A percentile compares a stretch with the other conserved stretches of the same genome.
phyloP scores from a whole-genome alignment of 2,113 vertebrate genomes.

The Xiphophorus maculatus region DNA sequence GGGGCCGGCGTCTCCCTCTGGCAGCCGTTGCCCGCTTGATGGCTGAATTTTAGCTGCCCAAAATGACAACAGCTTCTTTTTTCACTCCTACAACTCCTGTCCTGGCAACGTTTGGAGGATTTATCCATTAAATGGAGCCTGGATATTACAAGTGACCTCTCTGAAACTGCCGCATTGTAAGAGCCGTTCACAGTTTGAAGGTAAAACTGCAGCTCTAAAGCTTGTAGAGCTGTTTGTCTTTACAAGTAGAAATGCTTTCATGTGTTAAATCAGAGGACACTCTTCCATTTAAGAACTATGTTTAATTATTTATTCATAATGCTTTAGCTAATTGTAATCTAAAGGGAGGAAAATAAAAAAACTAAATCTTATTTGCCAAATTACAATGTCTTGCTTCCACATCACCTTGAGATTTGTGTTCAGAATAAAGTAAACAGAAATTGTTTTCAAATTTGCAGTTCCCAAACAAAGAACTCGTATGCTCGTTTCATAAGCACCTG shows the following conservation, averaged over 20 bases:
- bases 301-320: conserved; percentile 43
- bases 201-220: background rate
- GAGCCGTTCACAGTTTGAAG: background rate
- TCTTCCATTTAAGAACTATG: conserved; percentile 20
- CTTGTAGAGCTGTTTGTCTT: too few relatives aligned
- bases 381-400: conserved; percentile 25
- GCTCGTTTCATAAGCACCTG: conserved; percentile 7
- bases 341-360: conserved; percentile 6
- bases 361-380: conserved; percentile 19
- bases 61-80: conserved; percentile 52
- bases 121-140: background rate
- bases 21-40: conserved; percentile 34
- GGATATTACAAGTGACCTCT: conserved; percentile 22
- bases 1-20: conserved; percentile 42
- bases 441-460: conserved; percentile 3
- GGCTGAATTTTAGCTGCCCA: conserved; percentile 28
- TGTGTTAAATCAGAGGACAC: conserved; percentile 18
- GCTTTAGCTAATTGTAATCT: conserved; percentile 35
- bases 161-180: background rate
- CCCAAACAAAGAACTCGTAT: conserved; percentile 2
- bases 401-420: conserved; percentile 35
- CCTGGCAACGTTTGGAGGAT: too few relatives aligned
- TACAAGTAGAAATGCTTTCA: conserved; percentile 26
- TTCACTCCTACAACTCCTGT: conserved; percentile 17
- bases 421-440: conserved; percentile 26